phyloP scores from a whole-genome alignment of 2,797 vertebrate genomes.

The Manis crassicaudata region DNA sequence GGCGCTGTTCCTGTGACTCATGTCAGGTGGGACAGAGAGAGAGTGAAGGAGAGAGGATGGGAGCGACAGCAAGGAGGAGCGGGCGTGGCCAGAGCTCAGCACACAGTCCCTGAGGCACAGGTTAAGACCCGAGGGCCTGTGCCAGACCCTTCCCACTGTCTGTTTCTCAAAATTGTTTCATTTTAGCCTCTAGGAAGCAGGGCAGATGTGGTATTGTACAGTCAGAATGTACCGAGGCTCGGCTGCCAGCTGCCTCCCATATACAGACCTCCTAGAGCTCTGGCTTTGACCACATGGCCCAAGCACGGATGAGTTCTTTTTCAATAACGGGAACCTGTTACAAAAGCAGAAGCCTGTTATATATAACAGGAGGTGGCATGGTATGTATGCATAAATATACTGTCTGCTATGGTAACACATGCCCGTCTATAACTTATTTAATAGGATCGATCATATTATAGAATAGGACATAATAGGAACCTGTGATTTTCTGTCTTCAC shows the following conservation, averaged over 20 bases:
- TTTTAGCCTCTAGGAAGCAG: not conserved
- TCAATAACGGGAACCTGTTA: not conserved
- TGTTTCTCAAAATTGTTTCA: not conserved
- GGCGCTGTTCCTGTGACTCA: not conserved
- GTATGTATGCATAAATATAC: not conserved
- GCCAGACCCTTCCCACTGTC: not conserved
- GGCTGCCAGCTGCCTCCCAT: not conserved
- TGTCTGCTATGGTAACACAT: fast-evolving
- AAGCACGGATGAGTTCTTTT: not conserved
- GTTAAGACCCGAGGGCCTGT: not conserved
- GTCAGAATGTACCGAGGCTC: not conserved
- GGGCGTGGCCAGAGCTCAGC: not conserved
- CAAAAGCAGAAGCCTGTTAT: not conserved
- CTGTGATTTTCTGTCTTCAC: not conserved
- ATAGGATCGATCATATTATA: too few species aligned
- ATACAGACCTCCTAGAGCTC: not conserved
- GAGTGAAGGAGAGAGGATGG: not conserved
- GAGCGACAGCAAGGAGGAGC: not conserved
- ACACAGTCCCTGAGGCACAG: not conserved
- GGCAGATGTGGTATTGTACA: too few species aligned
- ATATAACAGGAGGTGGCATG: not conserved
- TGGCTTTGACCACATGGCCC: not conserved
- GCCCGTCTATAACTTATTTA: not conserved
- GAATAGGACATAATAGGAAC: not conserved
- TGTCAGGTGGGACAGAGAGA: not conserved